Conservation (phyloP, 2,888 invertebrate genomes). For the Priocnemis perturbator region DNA sequence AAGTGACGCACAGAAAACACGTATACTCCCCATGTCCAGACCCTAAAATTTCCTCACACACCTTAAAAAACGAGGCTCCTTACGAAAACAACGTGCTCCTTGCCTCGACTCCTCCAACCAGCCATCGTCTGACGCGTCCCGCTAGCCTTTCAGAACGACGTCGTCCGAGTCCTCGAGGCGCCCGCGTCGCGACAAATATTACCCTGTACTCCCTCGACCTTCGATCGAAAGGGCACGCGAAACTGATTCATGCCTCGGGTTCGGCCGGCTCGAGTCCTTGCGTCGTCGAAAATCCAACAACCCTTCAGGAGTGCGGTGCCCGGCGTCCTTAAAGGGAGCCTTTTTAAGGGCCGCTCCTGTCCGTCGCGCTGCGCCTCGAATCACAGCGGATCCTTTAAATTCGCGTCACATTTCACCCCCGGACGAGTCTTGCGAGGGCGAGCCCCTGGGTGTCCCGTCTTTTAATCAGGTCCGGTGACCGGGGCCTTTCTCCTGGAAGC, state of each 20-base stretch:
- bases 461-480: constrained; percentile 72
- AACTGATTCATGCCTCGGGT: constrained; percentile 31
- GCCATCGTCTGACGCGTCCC: no score
- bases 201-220: neutral
- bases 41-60: no score
- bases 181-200: neutral
- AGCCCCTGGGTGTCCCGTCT: constrained; percentile 62
- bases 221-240: constrained; percentile 12
- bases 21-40: no score
- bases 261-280: constrained; percentile 21
- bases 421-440: constrained; percentile 59
- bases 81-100: no score
- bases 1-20: no score
- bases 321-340: constrained; percentile 63
- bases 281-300: constrained; percentile 52
- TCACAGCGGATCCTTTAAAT: constrained; percentile 72
- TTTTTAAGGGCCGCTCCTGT: constrained; percentile 67
- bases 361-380: constrained; percentile 63
- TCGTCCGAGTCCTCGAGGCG: no score
- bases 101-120: no score
- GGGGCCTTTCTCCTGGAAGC: constrained; percentile 60
- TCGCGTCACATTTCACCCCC: constrained; percentile 73
- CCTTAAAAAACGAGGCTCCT: no score
- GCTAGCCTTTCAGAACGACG: no score
- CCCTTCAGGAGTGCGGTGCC: constrained; percentile 56